Conservation (phyloP, 2,888 invertebrate genomes). For the Luffia ferchaultella region DNA sequence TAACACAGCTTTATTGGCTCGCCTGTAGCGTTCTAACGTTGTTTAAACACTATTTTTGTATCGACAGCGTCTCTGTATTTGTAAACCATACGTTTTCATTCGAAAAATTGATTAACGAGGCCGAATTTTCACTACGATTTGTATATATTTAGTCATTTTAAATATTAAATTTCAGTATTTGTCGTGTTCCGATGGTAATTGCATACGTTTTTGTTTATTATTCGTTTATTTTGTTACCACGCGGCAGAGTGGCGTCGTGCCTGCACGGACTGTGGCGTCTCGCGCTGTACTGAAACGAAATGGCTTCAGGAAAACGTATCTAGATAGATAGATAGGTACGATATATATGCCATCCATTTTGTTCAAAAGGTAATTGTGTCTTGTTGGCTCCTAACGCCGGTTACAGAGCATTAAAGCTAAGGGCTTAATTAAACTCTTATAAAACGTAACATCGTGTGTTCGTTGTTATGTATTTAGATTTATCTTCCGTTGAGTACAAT, state of each 20-base stretch:
- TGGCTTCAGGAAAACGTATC: conserved; percentile 12
- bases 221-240: conserved; percentile 11
- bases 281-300: conserved; percentile 55
- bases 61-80: conserved; percentile 25
- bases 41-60: conserved; percentile 48
- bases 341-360: not conserved
- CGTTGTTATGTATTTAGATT: too few species aligned
- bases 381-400: not conserved
- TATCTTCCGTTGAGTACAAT: too few species aligned
- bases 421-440: too few species aligned
- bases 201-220: not conserved
- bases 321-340: not conserved
- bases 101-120: conserved; percentile 1
- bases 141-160: not conserved
- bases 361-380: not conserved
- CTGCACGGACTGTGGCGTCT: conserved; percentile 54
- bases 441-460: too few species aligned
- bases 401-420: too few species aligned
- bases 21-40: not conserved
- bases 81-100: conserved; percentile 23
- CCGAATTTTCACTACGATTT: not conserved
- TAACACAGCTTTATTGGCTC: too few species aligned
- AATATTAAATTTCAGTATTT: not conserved
- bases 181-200: not conserved
- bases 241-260: conserved; percentile 45